Evolutionary conservation across 2,113 vertebrate genomes (phyloP).

Genomic region (Emydocephalus ijimae): DNA sequence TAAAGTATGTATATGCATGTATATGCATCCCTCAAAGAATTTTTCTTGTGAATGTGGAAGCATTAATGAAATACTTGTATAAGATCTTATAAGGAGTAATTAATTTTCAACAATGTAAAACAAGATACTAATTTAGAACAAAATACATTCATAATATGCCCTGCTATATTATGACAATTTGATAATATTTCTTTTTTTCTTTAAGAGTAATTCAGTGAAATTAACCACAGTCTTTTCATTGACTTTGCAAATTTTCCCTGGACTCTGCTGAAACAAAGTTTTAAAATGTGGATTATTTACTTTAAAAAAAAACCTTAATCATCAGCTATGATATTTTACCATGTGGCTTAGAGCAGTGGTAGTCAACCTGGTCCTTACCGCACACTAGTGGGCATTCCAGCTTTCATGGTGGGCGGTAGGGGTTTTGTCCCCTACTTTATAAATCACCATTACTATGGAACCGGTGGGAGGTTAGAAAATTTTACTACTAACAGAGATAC

Average conservation of each 20-base stretch:
- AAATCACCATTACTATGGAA: too few species aligned
- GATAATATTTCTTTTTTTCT: slow-evolving; percentile 15
- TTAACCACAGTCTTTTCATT: slow-evolving; percentile 1
- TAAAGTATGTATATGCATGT: slow-evolving; percentile 7
- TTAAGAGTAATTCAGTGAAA: not conserved
- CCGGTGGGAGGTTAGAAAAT: too few species aligned
- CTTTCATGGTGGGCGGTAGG: too few species aligned
- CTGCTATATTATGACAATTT: slow-evolving; percentile 4
- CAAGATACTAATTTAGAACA: not conserved
- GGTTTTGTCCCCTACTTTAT: too few species aligned
- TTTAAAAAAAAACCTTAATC: not conserved
- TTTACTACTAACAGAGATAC: too few species aligned
- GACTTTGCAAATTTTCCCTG: not conserved
- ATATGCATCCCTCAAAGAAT: not conserved
- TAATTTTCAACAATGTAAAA: not conserved
- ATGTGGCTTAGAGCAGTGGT: too few species aligned
- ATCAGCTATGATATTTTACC: not conserved
- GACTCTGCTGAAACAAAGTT: not conserved
- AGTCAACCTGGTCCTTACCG: too few species aligned
- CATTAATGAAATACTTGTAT: not conserved
- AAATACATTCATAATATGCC: not conserved
- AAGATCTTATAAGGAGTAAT: not conserved
- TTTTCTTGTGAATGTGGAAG: not conserved
- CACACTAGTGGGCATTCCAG: too few species aligned
- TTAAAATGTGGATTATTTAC: not conserved